Evolutionary conservation across 1,140 invertebrate species (phyloP).

Genomic region (Procambarus virginalis): DNA sequence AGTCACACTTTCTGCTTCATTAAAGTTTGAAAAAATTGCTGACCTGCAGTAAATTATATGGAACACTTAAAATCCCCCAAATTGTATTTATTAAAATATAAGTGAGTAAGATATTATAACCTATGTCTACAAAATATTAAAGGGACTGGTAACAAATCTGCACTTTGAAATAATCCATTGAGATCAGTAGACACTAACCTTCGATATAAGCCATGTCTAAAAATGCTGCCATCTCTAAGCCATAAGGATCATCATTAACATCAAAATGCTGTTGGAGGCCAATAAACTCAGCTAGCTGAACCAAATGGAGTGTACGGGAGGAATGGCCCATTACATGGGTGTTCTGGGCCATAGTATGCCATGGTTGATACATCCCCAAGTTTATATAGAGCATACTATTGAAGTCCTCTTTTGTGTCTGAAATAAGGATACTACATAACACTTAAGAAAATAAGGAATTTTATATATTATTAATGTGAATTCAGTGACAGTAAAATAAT

Average conservation of each 20-base stretch:
- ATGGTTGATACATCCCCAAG: slow-evolving; percentile 49
- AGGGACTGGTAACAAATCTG: no score
- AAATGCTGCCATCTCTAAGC: slow-evolving; percentile 50
- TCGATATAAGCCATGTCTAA: slow-evolving; percentile 44
- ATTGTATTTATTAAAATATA: no score
- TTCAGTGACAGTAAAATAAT: background rate
- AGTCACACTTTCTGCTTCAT: no score
- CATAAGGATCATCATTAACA: slow-evolving; percentile 37
- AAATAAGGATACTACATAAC: background rate
- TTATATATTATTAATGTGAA: no score
- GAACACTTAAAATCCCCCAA: no score
- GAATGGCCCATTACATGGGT: slow-evolving; percentile 48
- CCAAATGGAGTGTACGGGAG: slow-evolving; percentile 9
- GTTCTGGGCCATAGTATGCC: slow-evolving; percentile 49
- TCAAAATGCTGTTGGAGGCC: slow-evolving; percentile 24
- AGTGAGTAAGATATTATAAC: no score
- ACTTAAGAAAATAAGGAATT: no score
- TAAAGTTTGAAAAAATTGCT: no score
- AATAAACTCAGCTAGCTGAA: slow-evolving; percentile 49
- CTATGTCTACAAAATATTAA: no score
- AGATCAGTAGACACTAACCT: background rate
- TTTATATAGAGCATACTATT: slow-evolving; percentile 7
- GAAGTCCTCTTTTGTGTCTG: background rate
- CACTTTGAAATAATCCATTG: no score
- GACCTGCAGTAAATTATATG: no score